Percentiles rank a stretch among this genome's conserved stretches.
phyloP scores from a whole-genome alignment of 2,113 vertebrate genomes.

The Bubo scandiacus region DNA sequence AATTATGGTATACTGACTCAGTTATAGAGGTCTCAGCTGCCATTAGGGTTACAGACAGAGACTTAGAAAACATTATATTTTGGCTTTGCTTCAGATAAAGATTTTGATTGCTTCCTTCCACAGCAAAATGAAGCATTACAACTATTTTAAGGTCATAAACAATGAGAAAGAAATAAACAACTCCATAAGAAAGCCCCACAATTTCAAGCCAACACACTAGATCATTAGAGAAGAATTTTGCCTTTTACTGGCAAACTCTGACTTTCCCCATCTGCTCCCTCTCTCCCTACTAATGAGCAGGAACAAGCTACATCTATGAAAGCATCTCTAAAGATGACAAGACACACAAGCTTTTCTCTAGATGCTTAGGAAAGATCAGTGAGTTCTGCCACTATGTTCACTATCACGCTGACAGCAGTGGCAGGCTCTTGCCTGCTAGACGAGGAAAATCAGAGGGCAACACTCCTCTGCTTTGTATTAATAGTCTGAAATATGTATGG shows the following conservation, averaged over 20 bases:
- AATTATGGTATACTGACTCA: not conserved
- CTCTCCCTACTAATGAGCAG: not conserved
- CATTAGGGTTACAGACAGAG: not conserved
- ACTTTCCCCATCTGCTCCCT: slow-evolving; percentile 18
- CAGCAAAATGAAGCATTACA: not conserved
- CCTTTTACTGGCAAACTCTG: slow-evolving; percentile 13
- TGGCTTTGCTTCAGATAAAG: too few species aligned
- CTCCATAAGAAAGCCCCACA: not conserved
- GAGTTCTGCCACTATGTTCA: not conserved
- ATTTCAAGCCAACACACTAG: not conserved
- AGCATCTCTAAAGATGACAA: not conserved
- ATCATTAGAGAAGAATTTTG: slow-evolving; percentile 10
- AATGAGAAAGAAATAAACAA: not conserved
- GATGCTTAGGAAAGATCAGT: not conserved
- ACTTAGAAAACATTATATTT: not conserved
- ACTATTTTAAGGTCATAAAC: not conserved
- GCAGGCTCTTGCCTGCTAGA: not conserved
- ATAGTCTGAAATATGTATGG: not conserved
- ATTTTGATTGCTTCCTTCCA: not conserved
- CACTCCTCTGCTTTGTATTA: not conserved
- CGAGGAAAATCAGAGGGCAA: not conserved
- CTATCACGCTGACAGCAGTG: not conserved
- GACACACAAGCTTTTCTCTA: not conserved
- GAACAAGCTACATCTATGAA: not conserved
- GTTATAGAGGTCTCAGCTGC: not conserved